Evolutionary conservation across 2,797 vertebrate species (phyloP), one percentile per base, ranked within the genome.

Genomic region (Poecilia velifera): DNA sequence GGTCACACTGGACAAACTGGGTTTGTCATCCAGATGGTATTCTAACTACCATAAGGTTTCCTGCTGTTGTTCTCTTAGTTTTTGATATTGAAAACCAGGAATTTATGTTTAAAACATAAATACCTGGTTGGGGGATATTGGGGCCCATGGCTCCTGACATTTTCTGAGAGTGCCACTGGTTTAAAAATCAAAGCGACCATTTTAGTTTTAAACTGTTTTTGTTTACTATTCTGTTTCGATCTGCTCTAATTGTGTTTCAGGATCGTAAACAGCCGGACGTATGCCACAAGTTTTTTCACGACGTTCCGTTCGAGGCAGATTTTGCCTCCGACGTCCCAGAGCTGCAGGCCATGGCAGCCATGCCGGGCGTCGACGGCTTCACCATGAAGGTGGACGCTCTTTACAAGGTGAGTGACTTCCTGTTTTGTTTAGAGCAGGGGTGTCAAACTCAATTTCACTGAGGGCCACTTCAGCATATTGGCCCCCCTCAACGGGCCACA

Each of bases 311-410:
- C 2, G 97, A 99, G 39, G 98, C 98, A n/a, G 92, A 93, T 82
- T 98, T 99, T n/a, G 97, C 97, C 18, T 97, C 97, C 0, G 97
- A 99, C 34, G 80, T 96, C 53, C 87, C 96, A 0, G 97, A 98
- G 84, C 96, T 98, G 75, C 96, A 97, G 14, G 80, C 92, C 1
- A 94, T 99, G 88, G 93, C 94, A 25, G 94, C 91, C 87, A 97
- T 98, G 97, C 97, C 98, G 0, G 98, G 98, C 0, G 97, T 99
- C 1, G 98, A 99, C 4, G 98, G 98, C 51, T 99, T 99, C 64
- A 98, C 96, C 3, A 97, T 99, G 95, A 99, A 97, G 91, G 98
- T 99, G 0, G 98, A 99, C 8, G 97, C 98, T 4, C 97, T 99
- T 57, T 99, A 99, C 76, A 99, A 99, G 97, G 98, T 99, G 64